Evolutionary conservation across 2,113 vertebrate genomes (phyloP).

Genomic region (Eurypyga helias): DNA sequence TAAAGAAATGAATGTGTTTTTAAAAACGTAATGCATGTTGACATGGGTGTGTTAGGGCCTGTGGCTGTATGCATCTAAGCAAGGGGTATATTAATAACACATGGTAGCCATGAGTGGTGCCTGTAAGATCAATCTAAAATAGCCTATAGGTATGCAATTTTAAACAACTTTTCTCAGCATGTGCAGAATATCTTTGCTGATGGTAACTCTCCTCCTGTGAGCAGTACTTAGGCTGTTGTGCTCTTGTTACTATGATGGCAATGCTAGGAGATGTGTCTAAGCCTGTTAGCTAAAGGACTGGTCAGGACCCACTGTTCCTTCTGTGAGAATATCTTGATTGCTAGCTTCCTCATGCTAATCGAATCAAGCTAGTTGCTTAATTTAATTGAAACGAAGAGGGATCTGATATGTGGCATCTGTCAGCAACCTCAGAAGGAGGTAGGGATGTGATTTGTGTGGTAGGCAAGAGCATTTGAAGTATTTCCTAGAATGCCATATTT

Average conservation of each 20-base stretch:
- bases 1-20: not conserved
- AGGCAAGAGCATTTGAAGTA: not conserved
- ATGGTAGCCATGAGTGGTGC: not conserved
- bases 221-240: not conserved
- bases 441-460: not conserved
- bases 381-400: not conserved
- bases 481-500: not conserved
- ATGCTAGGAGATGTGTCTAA: not conserved
- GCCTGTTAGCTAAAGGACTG: not conserved
- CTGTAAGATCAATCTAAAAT: not conserved
- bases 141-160: not conserved
- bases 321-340: not conserved
- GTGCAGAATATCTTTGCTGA: not conserved
- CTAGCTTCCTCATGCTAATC: not conserved
- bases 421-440: slow-evolving; percentile 1
- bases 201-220: not conserved
- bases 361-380: not conserved
- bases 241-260: not conserved
- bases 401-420: not conserved
- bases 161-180: not conserved
- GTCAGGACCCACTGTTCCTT: not conserved
- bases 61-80: not conserved
- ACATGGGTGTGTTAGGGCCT: not conserved
- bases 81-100: not conserved
- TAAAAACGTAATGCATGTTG: not conserved